Evolutionary conservation across 2,888 invertebrate genomes (phyloP).

Genomic region (Ophion ellenae): DNA sequence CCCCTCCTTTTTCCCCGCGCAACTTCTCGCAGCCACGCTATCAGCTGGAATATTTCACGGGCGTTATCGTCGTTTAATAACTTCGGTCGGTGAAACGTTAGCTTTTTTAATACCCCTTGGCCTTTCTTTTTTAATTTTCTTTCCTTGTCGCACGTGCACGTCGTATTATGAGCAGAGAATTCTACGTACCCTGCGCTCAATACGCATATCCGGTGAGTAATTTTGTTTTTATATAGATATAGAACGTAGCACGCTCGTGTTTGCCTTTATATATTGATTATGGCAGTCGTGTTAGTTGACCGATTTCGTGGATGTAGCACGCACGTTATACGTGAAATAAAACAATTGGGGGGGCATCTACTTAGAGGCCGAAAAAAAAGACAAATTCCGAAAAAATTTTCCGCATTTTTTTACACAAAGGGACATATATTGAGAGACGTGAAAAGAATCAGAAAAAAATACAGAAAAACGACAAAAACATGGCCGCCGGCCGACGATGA

Average conservation of each 20-base stretch:
- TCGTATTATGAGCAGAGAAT: conserved; percentile 83
- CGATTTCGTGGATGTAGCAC: background rate
- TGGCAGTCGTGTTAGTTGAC: background rate
- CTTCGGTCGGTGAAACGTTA: conserved; percentile 52
- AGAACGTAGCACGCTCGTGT: background rate
- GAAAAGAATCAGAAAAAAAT: too few species aligned
- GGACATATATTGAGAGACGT: too few species aligned
- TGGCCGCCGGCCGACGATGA: too few species aligned
- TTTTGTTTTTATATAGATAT: background rate
- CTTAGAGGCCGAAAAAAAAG: too few species aligned
- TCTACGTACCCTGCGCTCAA: conserved; percentile 82
- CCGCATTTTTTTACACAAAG: too few species aligned
- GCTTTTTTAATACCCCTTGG: conserved; percentile 12
- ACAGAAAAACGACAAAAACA: too few species aligned
- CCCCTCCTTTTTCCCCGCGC: background rate
- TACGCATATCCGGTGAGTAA: conserved; percentile 82
- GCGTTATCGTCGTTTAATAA: conserved; percentile 59
- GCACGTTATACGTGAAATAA: too few species aligned
- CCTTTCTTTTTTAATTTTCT: background rate
- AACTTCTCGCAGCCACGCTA: conserved; percentile 50
- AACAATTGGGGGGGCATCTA: too few species aligned
- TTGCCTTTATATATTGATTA: conserved; percentile 37
- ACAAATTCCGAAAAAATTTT: too few species aligned
- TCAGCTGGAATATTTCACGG: conserved; percentile 78
- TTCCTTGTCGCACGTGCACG: conserved; percentile 12